Base-by-base conservation (phyloP, 2,888 invertebrate genomes). In the Actias luna region DNA sequence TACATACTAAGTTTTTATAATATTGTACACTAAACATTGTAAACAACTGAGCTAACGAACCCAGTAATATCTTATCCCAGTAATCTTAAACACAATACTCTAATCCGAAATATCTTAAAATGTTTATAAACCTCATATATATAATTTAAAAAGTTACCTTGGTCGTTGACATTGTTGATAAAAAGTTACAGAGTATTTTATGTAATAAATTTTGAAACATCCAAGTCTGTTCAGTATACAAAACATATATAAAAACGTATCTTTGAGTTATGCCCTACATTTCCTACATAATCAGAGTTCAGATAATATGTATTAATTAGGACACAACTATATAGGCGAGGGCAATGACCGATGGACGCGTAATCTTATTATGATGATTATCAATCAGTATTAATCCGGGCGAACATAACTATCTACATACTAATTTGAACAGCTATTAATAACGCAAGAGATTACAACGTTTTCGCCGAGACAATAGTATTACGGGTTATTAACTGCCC, bases 311-410 rank as follows among this genome's bases (percentile, higher is more conserved):
- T 27, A 25, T 52, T 27, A 25, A 50, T n/a, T 50, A 22, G 22
- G 25, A 29, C 3, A 39, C 16, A 18, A 18, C 29, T 59, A 46
- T 59, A 42, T 65, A 58, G 63, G 8, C 7, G 8, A 71, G 82
- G 77, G 65, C 79, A 76, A 69, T 77, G 75, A 83, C 80, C 83
- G 64, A 62, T 67, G 66, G 64, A 66, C 66, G 71, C 67, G 65
- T 62, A 55, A 69, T 64, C 63, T 69, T 62, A 63, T 63, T 77
- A 77, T 78, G 76, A 73, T 69, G 67, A 73, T 71, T 74, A 83
- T 84, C 82, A 79, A 84, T 84, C 83, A 80, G 78, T 73, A 78
- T 79, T 83, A 82, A 84, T 83, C 75, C 74, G 76, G 70, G 71
- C 67, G 69, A 68, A 72, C 69, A 71, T 68, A 68, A 71, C 46